These are phyloP conservation scores for Trichogramma evanescens DNA, from an alignment of 2,888 invertebrate species.

Conservation along the genomic window DNA sequence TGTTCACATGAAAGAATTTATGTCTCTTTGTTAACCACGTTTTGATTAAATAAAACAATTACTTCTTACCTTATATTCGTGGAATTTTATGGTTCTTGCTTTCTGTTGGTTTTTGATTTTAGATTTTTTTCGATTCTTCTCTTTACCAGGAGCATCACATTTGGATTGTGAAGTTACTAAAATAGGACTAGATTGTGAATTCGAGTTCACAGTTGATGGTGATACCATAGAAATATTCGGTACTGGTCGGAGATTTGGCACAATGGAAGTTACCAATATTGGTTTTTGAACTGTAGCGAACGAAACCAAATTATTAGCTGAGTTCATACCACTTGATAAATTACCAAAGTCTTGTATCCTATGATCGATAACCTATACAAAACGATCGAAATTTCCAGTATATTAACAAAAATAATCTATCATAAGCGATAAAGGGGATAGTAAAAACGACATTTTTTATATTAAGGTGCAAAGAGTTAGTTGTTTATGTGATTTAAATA, in stretches of 20 bases:
- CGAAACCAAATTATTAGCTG: conserved; percentile 44
- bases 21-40: background rate
- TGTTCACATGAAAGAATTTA: background rate
- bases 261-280: conserved; percentile 55
- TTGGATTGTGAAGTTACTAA: conserved; percentile 47
- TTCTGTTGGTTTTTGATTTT: conserved; percentile 77
- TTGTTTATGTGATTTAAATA: no score
- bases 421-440: no score
- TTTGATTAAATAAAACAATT: background rate
- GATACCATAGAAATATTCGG: conserved; percentile 59
- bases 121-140: conserved; percentile 74
- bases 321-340: background rate
- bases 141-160: conserved; percentile 51
- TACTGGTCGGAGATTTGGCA: conserved; percentile 61
- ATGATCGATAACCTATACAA: no score
- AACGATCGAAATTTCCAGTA: no score
- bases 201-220: conserved; percentile 53
- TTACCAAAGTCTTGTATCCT: no score
- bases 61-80: conserved; percentile 72
- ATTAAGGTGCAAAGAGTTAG: no score
- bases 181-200: conserved; percentile 21
- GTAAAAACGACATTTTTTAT: no score
- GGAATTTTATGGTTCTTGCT: conserved; percentile 88
- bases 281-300: conserved; percentile 51
- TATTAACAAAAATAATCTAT: no score